These are phyloP conservation scores for Drosophila emarginata DNA, from an alignment of 2,888 invertebrate species.

Conservation along the genomic window DNA sequence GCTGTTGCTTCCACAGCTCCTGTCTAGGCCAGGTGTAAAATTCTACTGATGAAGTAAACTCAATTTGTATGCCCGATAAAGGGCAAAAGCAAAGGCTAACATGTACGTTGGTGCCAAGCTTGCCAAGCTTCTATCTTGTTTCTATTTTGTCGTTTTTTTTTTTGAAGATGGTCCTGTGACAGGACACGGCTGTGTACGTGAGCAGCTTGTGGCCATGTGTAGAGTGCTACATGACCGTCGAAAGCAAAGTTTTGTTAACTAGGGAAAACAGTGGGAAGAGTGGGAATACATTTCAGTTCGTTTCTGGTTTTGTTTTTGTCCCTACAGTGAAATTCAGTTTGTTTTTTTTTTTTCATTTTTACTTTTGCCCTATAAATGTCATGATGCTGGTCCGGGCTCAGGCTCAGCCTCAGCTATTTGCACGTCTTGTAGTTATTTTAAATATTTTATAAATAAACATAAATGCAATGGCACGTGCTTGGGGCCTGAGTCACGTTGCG, in stretches of 20 bases:
- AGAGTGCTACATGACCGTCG: conserved; percentile 31
- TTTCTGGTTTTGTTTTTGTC: neutral
- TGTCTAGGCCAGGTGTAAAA: conserved; percentile 18
- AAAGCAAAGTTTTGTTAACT: conserved; percentile 42
- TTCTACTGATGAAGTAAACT: conserved; percentile 49
- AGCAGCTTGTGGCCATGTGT: conserved; percentile 50
- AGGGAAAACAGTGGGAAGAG: conserved; percentile 9
- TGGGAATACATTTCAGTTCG: neutral
- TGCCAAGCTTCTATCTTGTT: conserved; percentile 30
- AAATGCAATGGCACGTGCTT: conserved; percentile 61
- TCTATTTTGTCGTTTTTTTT: conserved; percentile 30
- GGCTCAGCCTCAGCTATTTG: conserved; percentile 50
- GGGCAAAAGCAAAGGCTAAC: conserved; percentile 16
- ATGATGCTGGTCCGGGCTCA: conserved; percentile 25
- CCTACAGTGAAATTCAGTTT: neutral
- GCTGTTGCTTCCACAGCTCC: neutral
- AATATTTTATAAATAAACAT: conserved; percentile 73
- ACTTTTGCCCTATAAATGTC: conserved; percentile 50
- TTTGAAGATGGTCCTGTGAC: conserved; percentile 54
- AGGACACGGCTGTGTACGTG: conserved; percentile 68
- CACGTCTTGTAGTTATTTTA: conserved; percentile 71
- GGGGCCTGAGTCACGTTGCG: conserved; percentile 50
- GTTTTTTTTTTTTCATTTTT: neutral
- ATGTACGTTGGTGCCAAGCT: conserved; percentile 29
- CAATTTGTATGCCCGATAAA: conserved; percentile 53